Evolutionary conservation across 2,113 vertebrate genomes (phyloP), one percentile per base, ranked within the genome.

Genomic region (Notechis scutatus): DNA sequence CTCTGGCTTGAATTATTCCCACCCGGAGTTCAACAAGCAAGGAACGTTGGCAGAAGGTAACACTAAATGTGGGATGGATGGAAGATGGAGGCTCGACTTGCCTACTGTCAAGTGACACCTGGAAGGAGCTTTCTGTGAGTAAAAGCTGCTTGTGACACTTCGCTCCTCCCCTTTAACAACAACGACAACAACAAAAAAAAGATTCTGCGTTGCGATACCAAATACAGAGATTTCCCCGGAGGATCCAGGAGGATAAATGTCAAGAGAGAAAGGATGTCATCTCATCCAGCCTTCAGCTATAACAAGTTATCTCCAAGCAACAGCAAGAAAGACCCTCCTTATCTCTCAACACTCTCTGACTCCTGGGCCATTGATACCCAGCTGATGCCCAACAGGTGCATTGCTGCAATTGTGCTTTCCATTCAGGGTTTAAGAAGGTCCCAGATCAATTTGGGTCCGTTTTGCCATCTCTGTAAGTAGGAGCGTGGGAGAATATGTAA

Each of bases 71-170:
- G 14, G 93, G 90, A 54, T 8, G 3, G 88, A 93, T 0, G 47
- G 61, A 95, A 50, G 90, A 47, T 93, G 61, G 93, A 91, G 92
- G 1, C 7, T 21, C 89, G 92, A 90, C 95, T 96, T 97, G 94
- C 95, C 96, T 93, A 95, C 87, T 2, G 88, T 92, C 94, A 96
- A 97, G 94, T 96, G 97, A 97, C 97, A 97, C 96, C 97, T 96
- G 95, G 29, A 97, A 97, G 97, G 95, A 96, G 94, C 55, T 92
- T 95, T 93, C 90, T 61, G 93, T 97, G 1, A 10, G 94, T 9
- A 94, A 94, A 39, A 1, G 92, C 55, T 6, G 0, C 89, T 96
- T 95, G 95, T 96, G 97, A 97, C 96, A 97, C 95, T 59, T 94
- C 95, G 96, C 96, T 54, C 95, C 29, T 34, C 64, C 64, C 29